phyloP scores from a whole-genome alignment of 2,797 vertebrate species.

The Miichthys miiuy region DNA sequence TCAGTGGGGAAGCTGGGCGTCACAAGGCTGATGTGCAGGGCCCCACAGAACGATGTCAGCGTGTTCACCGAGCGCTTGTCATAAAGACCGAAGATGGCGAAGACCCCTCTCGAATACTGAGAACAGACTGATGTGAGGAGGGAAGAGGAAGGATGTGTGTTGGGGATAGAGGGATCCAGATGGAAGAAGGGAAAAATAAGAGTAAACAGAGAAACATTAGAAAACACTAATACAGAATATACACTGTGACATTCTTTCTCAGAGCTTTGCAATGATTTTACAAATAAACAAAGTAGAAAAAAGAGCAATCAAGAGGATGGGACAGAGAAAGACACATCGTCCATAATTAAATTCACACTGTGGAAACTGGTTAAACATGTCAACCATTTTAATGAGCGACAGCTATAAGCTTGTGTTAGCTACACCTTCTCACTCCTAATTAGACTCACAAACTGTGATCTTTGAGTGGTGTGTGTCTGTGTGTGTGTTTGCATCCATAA shows the following conservation, averaged over 20 bases:
- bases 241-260: not conserved
- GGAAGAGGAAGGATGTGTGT: not conserved
- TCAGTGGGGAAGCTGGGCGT: constrained; percentile 98
- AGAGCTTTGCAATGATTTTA: constrained; percentile 10
- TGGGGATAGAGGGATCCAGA: constrained; percentile 3
- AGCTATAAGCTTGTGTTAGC: constrained; percentile 38
- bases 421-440: constrained; percentile 50
- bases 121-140: constrained; percentile 82
- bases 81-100: constrained; percentile 99
- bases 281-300: constrained; percentile 14
- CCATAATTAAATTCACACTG: constrained; percentile 52
- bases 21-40: constrained; percentile 98
- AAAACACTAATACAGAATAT: not conserved
- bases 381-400: constrained; percentile 64
- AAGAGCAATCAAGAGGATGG: not conserved
- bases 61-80: constrained; percentile 99
- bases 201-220: not conserved
- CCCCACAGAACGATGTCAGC: constrained; percentile 98
- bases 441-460: constrained; percentile 36
- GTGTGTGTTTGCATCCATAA: not conserved
- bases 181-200: not conserved
- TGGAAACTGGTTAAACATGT: constrained; percentile 48
- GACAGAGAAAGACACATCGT: constrained; percentile 7
- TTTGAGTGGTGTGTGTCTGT: constrained; percentile 17
- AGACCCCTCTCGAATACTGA: constrained; percentile 98